phyloP scores from a whole-genome alignment of 2,113 vertebrate genomes.

The Pyxicephalus adspersus region DNA sequence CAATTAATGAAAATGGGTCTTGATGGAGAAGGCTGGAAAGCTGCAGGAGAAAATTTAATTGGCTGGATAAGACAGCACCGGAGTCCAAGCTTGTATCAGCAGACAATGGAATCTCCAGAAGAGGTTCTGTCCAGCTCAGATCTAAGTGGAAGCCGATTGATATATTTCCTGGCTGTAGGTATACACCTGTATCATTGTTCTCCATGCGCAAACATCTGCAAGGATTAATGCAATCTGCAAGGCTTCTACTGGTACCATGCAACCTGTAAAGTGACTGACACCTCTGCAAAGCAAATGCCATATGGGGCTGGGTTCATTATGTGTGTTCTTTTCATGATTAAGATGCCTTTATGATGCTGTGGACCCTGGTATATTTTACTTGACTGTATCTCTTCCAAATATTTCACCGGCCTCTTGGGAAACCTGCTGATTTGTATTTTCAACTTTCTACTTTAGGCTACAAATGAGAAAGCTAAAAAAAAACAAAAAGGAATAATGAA shows the following conservation, averaged over 20 bases:
- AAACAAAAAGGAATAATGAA: slow-evolving; percentile 14
- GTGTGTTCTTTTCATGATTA: slow-evolving; percentile 33
- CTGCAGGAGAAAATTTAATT: no score
- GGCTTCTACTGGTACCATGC: background rate
- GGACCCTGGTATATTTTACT: slow-evolving; percentile 25
- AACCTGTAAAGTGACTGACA: slow-evolving; percentile 23
- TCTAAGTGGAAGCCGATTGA: no score
- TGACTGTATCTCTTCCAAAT: slow-evolving; percentile 33
- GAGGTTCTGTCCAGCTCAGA: no score
- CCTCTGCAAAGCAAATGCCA: slow-evolving; percentile 16
- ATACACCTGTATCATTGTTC: background rate
- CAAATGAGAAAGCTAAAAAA: background rate
- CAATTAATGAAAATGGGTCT: no score
- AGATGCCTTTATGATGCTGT: background rate
- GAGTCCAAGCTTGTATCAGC: no score
- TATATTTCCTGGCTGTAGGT: no score
- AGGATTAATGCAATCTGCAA: background rate
- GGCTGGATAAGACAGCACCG: no score
- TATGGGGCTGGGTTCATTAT: slow-evolving; percentile 21
- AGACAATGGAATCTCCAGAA: no score
- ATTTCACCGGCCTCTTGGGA: slow-evolving; percentile 15
- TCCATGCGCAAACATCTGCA: background rate
- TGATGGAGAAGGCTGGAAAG: no score
- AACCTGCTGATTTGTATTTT: slow-evolving; percentile 9
- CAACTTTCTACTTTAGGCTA: slow-evolving; percentile 38